Evolutionary conservation across 2,797 vertebrate species (phyloP).

Genomic region (Chrysocyon brachyurus): DNA sequence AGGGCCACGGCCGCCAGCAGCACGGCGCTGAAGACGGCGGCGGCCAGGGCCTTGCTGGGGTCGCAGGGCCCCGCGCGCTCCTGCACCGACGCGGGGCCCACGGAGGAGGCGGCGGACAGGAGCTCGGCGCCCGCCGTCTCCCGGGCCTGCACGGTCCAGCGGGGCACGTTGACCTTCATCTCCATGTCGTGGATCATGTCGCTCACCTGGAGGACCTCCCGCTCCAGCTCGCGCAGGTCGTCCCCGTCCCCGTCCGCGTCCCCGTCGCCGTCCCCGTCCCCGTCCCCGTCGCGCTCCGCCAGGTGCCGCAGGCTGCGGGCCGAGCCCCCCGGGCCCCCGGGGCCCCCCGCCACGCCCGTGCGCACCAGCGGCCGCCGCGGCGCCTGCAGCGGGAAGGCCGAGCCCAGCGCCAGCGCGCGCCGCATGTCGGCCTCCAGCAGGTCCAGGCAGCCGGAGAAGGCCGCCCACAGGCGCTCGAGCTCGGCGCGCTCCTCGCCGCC

Average conservation of each 20-base stretch:
- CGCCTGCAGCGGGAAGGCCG: constrained; percentile 95
- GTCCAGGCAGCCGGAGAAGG: constrained; percentile 98
- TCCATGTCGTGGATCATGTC: constrained; percentile 99
- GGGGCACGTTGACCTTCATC: constrained; percentile 98
- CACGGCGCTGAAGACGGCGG: constrained; percentile 93
- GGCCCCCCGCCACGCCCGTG: constrained; percentile 96
- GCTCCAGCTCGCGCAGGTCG: constrained; percentile 94
- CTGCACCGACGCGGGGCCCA: constrained; percentile 93
- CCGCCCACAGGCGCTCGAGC: constrained; percentile 98
- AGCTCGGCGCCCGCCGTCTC: constrained; percentile 96
- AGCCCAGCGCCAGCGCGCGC: constrained; percentile 95
- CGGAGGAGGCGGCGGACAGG: constrained; percentile 94
- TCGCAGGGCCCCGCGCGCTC: constrained; percentile 90
- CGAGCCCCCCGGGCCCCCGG: constrained; percentile 93
- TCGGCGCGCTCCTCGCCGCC: constrained; percentile 94
- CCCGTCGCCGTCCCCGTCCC: constrained; percentile 92
- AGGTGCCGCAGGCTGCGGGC: constrained; percentile 97
- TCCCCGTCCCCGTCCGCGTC: constrained; percentile 95
- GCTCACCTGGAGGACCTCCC: constrained; percentile 95
- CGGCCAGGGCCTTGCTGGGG: constrained; percentile 92
- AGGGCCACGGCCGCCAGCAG: constrained; percentile 93
- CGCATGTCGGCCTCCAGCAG: constrained; percentile 98
- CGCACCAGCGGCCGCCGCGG: constrained; percentile 96
- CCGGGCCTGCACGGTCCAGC: constrained; percentile 97
- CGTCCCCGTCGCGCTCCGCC: constrained; percentile 91